These are phyloP conservation scores for Eriosoma lanigerum DNA, from an alignment of 1,140 invertebrate species.

Conservation along the genomic window DNA sequence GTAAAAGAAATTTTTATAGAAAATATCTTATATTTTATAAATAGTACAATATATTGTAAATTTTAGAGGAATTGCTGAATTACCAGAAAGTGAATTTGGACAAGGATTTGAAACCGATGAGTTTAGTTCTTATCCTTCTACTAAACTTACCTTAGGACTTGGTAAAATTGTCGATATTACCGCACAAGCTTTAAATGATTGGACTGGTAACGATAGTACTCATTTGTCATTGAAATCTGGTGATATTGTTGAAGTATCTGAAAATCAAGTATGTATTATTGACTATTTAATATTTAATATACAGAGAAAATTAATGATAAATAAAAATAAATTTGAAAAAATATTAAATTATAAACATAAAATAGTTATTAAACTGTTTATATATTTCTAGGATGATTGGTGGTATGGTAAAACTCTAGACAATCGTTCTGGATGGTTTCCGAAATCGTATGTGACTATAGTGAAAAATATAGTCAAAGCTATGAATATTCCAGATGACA, in stretches of 20 bases:
- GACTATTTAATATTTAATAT: neutral
- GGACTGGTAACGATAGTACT: slow-evolving; percentile 68
- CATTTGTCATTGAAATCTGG: slow-evolving; percentile 72
- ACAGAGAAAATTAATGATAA: neutral
- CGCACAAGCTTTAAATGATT: slow-evolving; percentile 67
- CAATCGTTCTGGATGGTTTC: slow-evolving; percentile 68
- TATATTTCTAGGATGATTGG: slow-evolving; percentile 64
- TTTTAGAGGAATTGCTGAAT: slow-evolving; percentile 69
- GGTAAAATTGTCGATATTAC: slow-evolving; percentile 59
- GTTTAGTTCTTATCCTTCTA: slow-evolving; percentile 51
- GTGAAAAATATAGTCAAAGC: slow-evolving; percentile 55
- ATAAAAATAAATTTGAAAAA: no score
- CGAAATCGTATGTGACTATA: slow-evolving; percentile 70
- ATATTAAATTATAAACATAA: neutral
- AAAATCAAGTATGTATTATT: slow-evolving; percentile 63
- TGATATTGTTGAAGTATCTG: slow-evolving; percentile 67
- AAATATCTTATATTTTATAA: slow-evolving; percentile 20
- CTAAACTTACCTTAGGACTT: slow-evolving; percentile 58
- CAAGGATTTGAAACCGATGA: slow-evolving; percentile 57
- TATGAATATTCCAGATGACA: slow-evolving; percentile 1
- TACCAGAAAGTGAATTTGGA: slow-evolving; percentile 69
- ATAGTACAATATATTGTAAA: slow-evolving; percentile 51
- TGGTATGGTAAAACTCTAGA: slow-evolving; percentile 67
- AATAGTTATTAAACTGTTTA: neutral
- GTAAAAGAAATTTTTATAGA: slow-evolving; percentile 55